These are phyloP conservation scores for Lordiphosa fenestrarum DNA, from an alignment of 2,888 invertebrate species.

Conservation along the genomic window DNA sequence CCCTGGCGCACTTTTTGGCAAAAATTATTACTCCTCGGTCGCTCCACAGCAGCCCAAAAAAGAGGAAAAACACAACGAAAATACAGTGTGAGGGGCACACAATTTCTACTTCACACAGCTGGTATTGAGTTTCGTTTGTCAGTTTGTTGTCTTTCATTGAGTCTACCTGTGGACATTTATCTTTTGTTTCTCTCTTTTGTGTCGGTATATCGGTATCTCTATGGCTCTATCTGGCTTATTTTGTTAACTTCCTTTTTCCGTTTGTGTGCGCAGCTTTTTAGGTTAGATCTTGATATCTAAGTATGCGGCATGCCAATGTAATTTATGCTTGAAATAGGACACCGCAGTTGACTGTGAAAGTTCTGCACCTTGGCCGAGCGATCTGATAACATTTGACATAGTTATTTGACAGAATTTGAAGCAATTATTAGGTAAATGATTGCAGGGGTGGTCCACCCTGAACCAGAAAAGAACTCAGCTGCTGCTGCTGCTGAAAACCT, in stretches of 20 bases:
- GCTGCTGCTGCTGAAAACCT: too few species aligned
- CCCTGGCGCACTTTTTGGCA: slow-evolving; percentile 61
- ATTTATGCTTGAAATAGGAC: slow-evolving; percentile 69
- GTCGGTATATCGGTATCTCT: slow-evolving; percentile 52
- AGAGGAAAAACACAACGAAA: neutral
- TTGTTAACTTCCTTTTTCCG: slow-evolving; percentile 73
- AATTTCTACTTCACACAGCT: slow-evolving; percentile 64
- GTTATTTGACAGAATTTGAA: too few species aligned
- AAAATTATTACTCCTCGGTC: slow-evolving; percentile 54
- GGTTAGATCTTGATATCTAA: slow-evolving; percentile 58
- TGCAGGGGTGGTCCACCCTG: too few species aligned
- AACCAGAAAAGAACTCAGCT: too few species aligned
- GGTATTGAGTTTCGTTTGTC: slow-evolving; percentile 66
- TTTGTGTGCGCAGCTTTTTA: slow-evolving; percentile 49
- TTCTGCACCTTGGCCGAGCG: too few species aligned
- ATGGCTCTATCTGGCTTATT: slow-evolving; percentile 72
- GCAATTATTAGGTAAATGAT: too few species aligned
- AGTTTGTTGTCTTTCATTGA: slow-evolving; percentile 28
- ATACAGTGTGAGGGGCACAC: slow-evolving; percentile 20
- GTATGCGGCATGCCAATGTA: slow-evolving; percentile 48
- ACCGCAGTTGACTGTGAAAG: slow-evolving; percentile 14
- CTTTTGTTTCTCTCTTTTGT: slow-evolving; percentile 40
- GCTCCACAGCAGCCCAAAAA: slow-evolving; percentile 25
- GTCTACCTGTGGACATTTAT: slow-evolving; percentile 56
- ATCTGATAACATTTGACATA: too few species aligned